A percentile compares a stretch with the other conserved stretches of the same genome.
These are phyloP conservation scores for Pammene fasciana DNA, from an alignment of 2,888 invertebrate species.

Conservation along the genomic window DNA sequence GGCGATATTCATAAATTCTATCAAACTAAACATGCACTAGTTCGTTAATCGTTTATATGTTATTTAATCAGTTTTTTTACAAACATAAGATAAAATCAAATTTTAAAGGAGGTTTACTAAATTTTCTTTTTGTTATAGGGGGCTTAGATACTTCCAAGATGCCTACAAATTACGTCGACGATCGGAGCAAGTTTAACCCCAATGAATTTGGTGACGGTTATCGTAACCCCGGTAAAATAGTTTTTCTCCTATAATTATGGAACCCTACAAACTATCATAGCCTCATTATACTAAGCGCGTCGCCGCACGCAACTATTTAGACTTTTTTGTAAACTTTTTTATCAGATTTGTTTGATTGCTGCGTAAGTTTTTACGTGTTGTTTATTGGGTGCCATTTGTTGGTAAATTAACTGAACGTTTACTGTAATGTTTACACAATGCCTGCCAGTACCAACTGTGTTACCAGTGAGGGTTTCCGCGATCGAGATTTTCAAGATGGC, in stretches of 20 bases:
- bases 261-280: conserved; percentile 61
- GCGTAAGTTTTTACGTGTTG: conserved; percentile 40
- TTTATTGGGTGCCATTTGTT: conserved; percentile 39
- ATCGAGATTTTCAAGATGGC: too few species aligned
- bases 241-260: conserved; percentile 6
- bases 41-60: too few species aligned
- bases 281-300: conserved; percentile 66
- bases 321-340: conserved; percentile 46
- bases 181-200: not conserved
- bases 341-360: conserved; percentile 41
- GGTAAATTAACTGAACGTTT: conserved; percentile 10
- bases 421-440: not conserved
- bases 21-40: too few species aligned
- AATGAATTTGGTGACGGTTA: not conserved
- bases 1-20: too few species aligned
- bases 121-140: too few species aligned
- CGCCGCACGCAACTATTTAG: conserved; percentile 63
- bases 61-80: too few species aligned
- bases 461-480: too few species aligned
- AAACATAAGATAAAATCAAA: too few species aligned
- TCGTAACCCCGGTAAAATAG: not conserved
- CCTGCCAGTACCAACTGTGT: not conserved
- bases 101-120: too few species aligned
- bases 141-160: not conserved
- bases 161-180: not conserved